Evolutionary conservation across 2,888 invertebrate genomes (phyloP).

Genomic region (Augiades crinisus): DNA sequence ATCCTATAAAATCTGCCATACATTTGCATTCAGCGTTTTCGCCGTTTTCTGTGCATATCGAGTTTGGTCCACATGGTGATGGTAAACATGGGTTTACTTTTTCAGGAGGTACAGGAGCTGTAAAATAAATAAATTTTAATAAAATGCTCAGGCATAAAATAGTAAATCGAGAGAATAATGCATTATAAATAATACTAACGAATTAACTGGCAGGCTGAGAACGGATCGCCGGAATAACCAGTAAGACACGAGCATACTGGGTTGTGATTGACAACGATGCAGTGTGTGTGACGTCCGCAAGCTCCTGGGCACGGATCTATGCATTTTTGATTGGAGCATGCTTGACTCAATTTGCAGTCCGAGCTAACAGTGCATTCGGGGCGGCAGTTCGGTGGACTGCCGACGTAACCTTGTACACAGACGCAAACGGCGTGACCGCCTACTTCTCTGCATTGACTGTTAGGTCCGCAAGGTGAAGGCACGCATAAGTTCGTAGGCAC

Average conservation of each 20-base stretch:
- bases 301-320: slow-evolving; percentile 88
- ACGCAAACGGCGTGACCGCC: slow-evolving; percentile 87
- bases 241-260: slow-evolving; percentile 84
- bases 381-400: slow-evolving; percentile 87
- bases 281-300: slow-evolving; percentile 83
- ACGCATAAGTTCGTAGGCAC: slow-evolving; percentile 54
- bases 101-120: slow-evolving; percentile 56
- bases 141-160: neutral
- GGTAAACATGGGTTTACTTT: slow-evolving; percentile 82
- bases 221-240: slow-evolving; percentile 87
- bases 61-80: slow-evolving; percentile 85
- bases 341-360: slow-evolving; percentile 85
- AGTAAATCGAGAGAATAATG: neutral
- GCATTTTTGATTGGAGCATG: slow-evolving; percentile 90
- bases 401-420: slow-evolving; percentile 85
- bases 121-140: slow-evolving; percentile 32
- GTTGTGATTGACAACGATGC: slow-evolving; percentile 84
- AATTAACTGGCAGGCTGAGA: slow-evolving; percentile 82
- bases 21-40: slow-evolving; percentile 85
- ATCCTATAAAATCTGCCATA: slow-evolving; percentile 81
- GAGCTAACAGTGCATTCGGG: slow-evolving; percentile 90
- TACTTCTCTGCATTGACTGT: slow-evolving; percentile 86
- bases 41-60: slow-evolving; percentile 81
- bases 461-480: slow-evolving; percentile 84
- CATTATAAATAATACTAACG: slow-evolving; percentile 51